Percentiles rank a stretch among this genome's conserved stretches.
phyloP scores from a whole-genome alignment of 2,888 invertebrate species.

The Plagodis pulveraria region DNA sequence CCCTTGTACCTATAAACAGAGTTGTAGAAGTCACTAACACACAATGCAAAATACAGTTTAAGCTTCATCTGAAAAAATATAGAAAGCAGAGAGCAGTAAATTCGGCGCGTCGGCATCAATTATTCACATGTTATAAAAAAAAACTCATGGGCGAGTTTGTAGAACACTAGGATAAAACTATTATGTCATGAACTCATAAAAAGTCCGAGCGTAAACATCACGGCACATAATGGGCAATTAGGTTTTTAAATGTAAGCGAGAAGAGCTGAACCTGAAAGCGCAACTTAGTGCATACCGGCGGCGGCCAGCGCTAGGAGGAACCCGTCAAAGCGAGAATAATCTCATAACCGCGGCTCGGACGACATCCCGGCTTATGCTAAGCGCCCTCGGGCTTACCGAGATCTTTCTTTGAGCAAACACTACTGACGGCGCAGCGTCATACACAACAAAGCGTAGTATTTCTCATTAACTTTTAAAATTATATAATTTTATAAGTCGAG shows the following conservation, averaged over 20 bases:
- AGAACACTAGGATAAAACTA: conserved; percentile 25
- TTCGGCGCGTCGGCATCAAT: conserved; percentile 3
- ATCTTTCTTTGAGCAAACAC: conserved; percentile 70
- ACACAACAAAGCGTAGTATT: conserved; percentile 50
- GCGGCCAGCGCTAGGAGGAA: conserved; percentile 59
- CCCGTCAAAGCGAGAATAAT: conserved; percentile 79
- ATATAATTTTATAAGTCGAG: conserved; percentile 25
- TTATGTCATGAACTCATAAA: conserved; percentile 37
- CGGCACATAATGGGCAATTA: conserved; percentile 68
- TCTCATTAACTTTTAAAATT: conserved; percentile 53
- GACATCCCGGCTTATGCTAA: conserved; percentile 69
- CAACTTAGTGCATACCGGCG: conserved; percentile 61
- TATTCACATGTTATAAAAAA: conserved; percentile 22
- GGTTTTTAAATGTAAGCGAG: conserved; percentile 66
- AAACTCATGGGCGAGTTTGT: conserved; percentile 23
- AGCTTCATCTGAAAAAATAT: too few relatives aligned
- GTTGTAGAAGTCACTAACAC: too few relatives aligned
- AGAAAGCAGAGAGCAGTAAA: too few relatives aligned
- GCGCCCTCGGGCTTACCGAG: conserved; percentile 69
- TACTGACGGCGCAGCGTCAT: conserved; percentile 41
- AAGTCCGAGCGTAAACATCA: conserved; percentile 46
- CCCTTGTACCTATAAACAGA: too few relatives aligned
- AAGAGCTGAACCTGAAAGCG: conserved; percentile 60
- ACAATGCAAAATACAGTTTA: too few relatives aligned
- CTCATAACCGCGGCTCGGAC: conserved; percentile 75